phyloP scores from a whole-genome alignment of 30 jellyfish, hydroid and myxozoan genomes.

The Thelohanellus kitauei region DNA sequence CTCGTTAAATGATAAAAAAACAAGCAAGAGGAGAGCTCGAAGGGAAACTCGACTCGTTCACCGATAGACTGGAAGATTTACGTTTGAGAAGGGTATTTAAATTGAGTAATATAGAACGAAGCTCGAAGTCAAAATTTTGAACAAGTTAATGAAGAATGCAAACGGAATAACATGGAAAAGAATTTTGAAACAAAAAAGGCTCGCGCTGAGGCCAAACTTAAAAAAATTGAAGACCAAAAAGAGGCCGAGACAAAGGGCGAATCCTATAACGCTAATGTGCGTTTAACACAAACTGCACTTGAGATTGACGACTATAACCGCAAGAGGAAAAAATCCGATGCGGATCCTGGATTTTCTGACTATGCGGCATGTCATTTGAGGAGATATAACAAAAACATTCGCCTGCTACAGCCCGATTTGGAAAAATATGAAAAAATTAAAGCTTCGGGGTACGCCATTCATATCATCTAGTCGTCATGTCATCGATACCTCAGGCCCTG shows the following conservation, averaged over 20 bases:
- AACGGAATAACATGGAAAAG: slow-evolving; percentile 32
- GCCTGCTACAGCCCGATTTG: slow-evolving; percentile 39
- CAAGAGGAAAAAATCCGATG: slow-evolving; percentile 19
- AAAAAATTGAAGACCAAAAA: slow-evolving; percentile 44
- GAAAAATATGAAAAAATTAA: slow-evolving; percentile 19
- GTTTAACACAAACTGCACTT: slow-evolving; percentile 34
- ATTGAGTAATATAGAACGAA: slow-evolving; percentile 64
- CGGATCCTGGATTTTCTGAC: slow-evolving; percentile 8
- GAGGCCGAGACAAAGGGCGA: slow-evolving; percentile 54
- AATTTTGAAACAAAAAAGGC: slow-evolving; percentile 54
- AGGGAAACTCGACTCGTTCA: too few species aligned
- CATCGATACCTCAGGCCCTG: not conserved
- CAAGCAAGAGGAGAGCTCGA: too few species aligned
- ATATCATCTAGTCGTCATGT: too few species aligned
- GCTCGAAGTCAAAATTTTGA: slow-evolving; percentile 55
- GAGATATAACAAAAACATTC: slow-evolving; percentile 30
- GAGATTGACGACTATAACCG: slow-evolving; percentile 23
- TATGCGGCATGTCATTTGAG: slow-evolving; percentile 62
- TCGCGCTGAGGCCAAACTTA: slow-evolving; percentile 71
- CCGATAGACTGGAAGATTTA: too few species aligned
- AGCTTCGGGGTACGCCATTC: slow-evolving; percentile 25
- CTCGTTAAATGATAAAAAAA: too few species aligned
- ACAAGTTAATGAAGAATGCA: slow-evolving; percentile 65
- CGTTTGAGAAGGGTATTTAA: too few species aligned
- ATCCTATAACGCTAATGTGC: slow-evolving; percentile 26